A percentile compares a stretch with the other conserved stretches of the same genome.
phyloP scores from a whole-genome alignment of 2,888 invertebrate genomes.

The Oscheius sp. region DNA sequence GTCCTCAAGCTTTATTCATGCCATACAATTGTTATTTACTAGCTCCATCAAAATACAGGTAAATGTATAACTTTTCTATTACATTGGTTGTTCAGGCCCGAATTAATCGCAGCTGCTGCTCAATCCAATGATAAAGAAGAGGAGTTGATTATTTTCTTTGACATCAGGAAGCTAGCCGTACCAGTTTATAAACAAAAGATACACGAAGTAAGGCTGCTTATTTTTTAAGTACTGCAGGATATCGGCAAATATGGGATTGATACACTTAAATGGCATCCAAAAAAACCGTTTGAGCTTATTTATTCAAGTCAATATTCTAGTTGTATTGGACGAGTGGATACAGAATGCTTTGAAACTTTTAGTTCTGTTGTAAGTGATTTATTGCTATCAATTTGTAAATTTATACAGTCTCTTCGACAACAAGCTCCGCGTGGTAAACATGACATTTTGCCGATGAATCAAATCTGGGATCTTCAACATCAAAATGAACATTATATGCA shows the following conservation, averaged over 20 bases:
- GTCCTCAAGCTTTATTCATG: neutral
- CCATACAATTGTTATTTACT: neutral
- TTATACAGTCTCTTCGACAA: neutral
- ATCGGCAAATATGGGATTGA: neutral
- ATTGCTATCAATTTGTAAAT: too few species aligned
- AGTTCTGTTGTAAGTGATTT: neutral
- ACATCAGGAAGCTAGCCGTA: neutral
- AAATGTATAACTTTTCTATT: neutral
- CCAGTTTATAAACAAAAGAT: neutral
- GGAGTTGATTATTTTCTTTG: neutral
- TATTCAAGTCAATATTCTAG: neutral
- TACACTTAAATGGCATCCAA: slow-evolving; percentile 7
- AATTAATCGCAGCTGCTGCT: neutral
- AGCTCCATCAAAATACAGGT: slow-evolving; percentile 1
- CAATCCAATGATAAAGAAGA: neutral
- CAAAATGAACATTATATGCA: neutral
- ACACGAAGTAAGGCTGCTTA: neutral
- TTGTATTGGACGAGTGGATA: neutral
- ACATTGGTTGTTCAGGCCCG: neutral
- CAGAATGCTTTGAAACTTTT: neutral
- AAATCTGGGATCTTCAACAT: neutral
- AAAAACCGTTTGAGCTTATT: neutral
- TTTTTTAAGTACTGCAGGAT: neutral
- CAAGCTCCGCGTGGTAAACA: neutral
- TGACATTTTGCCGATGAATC: neutral